Conservation (phyloP, 2,888 invertebrate species). For the Phasia obesa region DNA sequence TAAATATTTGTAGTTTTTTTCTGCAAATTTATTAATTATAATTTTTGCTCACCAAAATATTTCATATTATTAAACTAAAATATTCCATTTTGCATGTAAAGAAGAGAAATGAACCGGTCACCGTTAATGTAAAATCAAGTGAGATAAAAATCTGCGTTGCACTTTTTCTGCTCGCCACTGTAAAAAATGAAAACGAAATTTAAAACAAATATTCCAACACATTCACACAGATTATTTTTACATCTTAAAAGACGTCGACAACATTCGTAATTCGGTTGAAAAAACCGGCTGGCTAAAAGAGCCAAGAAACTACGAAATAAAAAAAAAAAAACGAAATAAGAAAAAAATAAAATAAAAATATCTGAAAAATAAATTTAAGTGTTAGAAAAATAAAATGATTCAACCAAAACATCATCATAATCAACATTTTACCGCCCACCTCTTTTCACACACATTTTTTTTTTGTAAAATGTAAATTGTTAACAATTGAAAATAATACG, state of each 20-base stretch:
- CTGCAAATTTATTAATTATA: too few relatives aligned
- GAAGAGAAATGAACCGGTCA: too few relatives aligned
- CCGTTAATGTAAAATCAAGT: too few relatives aligned
- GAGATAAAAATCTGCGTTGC: too few relatives aligned
- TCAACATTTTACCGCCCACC: neutral
- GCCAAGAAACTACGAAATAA: neutral
- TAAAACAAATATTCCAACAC: conserved; percentile 44
- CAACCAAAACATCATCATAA: conserved; percentile 23
- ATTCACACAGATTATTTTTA: conserved; percentile 51
- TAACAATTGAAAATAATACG: neutral
- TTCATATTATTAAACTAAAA: too few relatives aligned
- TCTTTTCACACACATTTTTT: neutral
- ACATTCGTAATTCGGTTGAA: too few relatives aligned
- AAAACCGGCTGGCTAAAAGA: too few relatives aligned
- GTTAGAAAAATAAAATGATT: conserved; percentile 21
- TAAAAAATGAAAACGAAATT: conserved; percentile 31
- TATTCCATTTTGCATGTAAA: too few relatives aligned
- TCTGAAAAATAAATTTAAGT: neutral
- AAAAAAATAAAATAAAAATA: conserved; percentile 19
- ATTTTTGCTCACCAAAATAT: too few relatives aligned
- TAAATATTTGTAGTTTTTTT: too few relatives aligned
- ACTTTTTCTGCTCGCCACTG: neutral
- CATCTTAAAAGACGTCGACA: neutral
- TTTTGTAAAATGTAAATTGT: conserved; percentile 11
- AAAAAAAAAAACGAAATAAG: neutral